A percentile compares a stretch with the other conserved stretches of the same genome.
These are phyloP conservation scores for Lasioglossum marginatum DNA, from an alignment of 2,888 invertebrate genomes.

Conservation along the genomic window DNA sequence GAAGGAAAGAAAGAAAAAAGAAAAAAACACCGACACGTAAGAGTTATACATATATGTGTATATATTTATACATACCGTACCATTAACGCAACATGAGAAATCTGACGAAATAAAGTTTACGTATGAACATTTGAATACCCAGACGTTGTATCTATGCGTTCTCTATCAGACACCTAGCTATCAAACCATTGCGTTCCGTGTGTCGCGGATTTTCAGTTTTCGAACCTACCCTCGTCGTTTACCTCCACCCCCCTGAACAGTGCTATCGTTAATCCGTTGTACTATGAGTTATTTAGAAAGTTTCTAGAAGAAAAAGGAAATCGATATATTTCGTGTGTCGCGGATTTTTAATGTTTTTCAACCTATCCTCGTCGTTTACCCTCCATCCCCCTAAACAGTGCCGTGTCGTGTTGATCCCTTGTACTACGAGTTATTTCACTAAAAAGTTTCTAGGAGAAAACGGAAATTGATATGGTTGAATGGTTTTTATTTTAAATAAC, in stretches of 20 bases:
- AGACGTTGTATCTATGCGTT: constrained; percentile 64
- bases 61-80: constrained; percentile 74
- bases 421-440: too few species aligned
- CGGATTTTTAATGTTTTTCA: too few species aligned
- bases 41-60: constrained; percentile 72
- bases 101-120: constrained; percentile 74
- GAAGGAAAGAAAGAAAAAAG: background rate
- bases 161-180: constrained; percentile 41
- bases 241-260: too few species aligned
- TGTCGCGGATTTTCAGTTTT: background rate
- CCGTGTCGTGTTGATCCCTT: too few species aligned
- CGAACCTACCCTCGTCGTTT: too few species aligned
- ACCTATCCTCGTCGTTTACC: too few species aligned
- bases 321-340: background rate
- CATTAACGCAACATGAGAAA: constrained; percentile 61
- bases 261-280: too few species aligned
- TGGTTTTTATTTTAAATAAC: too few species aligned
- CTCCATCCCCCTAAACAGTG: too few species aligned
- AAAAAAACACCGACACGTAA: constrained; percentile 44
- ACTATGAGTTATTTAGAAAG: too few species aligned
- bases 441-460: background rate
- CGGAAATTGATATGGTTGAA: too few species aligned
- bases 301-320: too few species aligned
- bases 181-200: background rate
- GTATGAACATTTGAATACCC: constrained; percentile 71